A percentile compares a stretch with the other conserved stretches of the same genome.
Conservation (phyloP, 2,113 vertebrate genomes). For the Raphicerus campestris region DNA sequence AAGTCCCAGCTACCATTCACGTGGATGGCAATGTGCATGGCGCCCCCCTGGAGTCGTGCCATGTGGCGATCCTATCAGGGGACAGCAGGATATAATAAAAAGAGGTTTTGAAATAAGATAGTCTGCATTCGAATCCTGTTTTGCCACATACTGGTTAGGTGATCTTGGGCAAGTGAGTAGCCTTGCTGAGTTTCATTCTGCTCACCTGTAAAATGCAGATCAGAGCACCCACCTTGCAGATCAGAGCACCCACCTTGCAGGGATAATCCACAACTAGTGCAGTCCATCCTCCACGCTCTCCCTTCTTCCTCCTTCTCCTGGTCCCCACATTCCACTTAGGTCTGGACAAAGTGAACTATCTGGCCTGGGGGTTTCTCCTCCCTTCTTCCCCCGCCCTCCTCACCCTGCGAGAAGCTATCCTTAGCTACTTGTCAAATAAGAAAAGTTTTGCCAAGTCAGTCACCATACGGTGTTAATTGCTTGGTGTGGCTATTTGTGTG, state of each 20-base stretch:
- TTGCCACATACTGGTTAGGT: background rate
- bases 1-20: background rate
- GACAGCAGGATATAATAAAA: background rate
- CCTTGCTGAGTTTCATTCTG: background rate
- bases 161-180: background rate
- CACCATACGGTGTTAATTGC: background rate
- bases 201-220: background rate
- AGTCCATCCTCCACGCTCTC: rapidly evolving
- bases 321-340: background rate
- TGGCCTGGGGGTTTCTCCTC: background rate
- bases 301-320: background rate
- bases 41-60: background rate
- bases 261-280: rapidly evolving
- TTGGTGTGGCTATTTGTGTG: background rate
- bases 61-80: background rate
- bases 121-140: background rate
- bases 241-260: background rate
- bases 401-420: background rate
- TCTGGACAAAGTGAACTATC: background rate
- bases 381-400: background rate
- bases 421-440: background rate
- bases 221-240: background rate
- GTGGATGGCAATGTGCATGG: background rate
- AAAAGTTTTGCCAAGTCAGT: background rate
- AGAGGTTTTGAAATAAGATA: background rate